phyloP scores from a whole-genome alignment of 2,797 vertebrate genomes.

The Melopsittacus undulatus region DNA sequence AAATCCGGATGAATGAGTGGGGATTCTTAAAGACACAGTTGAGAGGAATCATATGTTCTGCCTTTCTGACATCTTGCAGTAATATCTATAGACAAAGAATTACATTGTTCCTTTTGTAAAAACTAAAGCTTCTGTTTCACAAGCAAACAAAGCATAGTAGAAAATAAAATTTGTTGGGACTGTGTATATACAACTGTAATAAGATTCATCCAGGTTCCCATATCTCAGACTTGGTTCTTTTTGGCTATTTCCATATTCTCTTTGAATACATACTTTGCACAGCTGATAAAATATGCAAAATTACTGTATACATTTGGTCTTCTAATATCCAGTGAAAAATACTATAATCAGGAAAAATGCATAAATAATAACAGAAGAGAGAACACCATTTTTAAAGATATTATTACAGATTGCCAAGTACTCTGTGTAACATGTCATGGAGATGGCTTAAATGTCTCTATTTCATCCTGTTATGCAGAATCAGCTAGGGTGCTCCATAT shows the following conservation, averaged over 20 bases:
- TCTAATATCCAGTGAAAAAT: neutral
- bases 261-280: neutral
- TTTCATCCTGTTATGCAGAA: neutral
- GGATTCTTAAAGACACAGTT: constrained; percentile 22
- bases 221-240: neutral
- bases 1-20: constrained; percentile 5
- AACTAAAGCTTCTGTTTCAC: constrained; percentile 18
- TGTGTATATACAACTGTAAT: rapidly evolving
- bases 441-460: neutral
- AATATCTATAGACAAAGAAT: neutral
- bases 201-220: neutral
- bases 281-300: neutral
- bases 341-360: neutral
- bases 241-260: neutral
- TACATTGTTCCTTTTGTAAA: neutral
- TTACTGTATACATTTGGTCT: neutral
- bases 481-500: neutral
- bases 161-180: neutral
- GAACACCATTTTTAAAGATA: neutral
- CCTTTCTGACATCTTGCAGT: constrained; percentile 19
- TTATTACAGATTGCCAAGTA: neutral
- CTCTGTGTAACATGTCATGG: neutral
- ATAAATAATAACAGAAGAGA: neutral
- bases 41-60: constrained; percentile 5
- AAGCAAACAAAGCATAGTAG: neutral